These are phyloP conservation scores for Varanus salvator DNA, from an alignment of 2,113 vertebrate genomes.

Conservation along the genomic window DNA sequence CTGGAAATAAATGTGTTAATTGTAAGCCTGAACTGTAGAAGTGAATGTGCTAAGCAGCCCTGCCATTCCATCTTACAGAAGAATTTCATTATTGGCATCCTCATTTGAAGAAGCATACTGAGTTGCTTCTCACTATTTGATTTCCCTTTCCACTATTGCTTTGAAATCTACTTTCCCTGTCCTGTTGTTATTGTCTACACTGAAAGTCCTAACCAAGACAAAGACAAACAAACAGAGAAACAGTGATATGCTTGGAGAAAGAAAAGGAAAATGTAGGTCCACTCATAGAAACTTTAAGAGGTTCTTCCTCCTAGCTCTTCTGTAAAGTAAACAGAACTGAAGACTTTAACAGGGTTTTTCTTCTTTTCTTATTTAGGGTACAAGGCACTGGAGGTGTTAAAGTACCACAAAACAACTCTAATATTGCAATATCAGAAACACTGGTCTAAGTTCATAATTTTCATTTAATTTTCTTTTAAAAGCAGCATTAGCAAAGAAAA, in stretches of 20 bases:
- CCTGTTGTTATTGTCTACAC: neutral
- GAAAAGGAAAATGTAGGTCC: neutral
- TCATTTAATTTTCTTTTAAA: neutral
- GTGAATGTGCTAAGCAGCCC: slow-evolving; percentile 36
- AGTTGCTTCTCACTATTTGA: neutral
- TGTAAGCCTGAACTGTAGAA: slow-evolving; percentile 56
- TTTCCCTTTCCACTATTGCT: neutral
- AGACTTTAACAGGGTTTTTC: neutral
- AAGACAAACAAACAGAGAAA: neutral
- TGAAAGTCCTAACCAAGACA: neutral
- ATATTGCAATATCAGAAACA: neutral
- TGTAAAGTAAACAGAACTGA: neutral
- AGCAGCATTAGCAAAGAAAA: neutral
- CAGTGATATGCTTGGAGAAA: neutral
- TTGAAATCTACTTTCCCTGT: neutral
- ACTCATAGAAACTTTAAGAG: neutral
- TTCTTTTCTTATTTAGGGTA: too few relatives aligned
- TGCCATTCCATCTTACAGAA: slow-evolving; percentile 50
- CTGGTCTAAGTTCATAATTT: neutral
- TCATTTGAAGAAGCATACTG: slow-evolving; percentile 55
- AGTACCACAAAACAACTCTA: neutral
- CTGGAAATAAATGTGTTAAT: slow-evolving; percentile 23
- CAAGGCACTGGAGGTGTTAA: neutral
- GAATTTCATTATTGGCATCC: slow-evolving; percentile 53
- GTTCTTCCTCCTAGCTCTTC: neutral